A percentile compares a stretch with the other conserved stretches of the same genome.
Conservation (phyloP, 2,888 invertebrate species). For the Eucriotettix oculatus region DNA sequence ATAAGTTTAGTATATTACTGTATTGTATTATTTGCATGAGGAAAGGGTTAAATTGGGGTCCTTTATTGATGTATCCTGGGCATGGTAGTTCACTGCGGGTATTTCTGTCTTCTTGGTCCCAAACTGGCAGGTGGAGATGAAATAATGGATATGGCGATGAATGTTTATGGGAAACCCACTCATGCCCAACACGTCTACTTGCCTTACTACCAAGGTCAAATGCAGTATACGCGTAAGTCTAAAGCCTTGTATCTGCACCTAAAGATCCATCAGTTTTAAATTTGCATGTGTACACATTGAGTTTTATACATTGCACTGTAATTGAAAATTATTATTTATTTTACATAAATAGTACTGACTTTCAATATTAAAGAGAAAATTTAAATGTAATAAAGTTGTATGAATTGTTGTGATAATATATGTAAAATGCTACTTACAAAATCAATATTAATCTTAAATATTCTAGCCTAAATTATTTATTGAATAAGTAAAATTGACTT, state of each 20-base stretch:
- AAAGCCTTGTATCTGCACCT: neutral
- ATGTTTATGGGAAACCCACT: conserved; percentile 30
- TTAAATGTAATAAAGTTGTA: too few species aligned
- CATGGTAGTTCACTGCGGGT: neutral
- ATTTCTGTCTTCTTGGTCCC: conserved; percentile 1
- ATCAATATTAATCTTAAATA: too few species aligned
- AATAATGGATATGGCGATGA: conserved; percentile 19
- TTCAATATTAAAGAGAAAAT: too few species aligned
- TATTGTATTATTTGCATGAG: too few species aligned
- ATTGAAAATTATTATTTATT: too few species aligned
- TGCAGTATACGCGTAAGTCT: conserved; percentile 20
- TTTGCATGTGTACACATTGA: neutral
- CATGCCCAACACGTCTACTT: conserved; percentile 35
- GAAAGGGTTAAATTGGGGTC: neutral
- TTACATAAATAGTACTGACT: too few species aligned
- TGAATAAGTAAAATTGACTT: too few species aligned
- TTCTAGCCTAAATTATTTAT: too few species aligned
- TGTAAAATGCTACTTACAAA: too few species aligned
- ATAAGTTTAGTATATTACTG: too few species aligned
- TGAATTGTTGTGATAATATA: too few species aligned
- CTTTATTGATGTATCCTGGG: neutral
- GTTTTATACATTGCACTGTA: neutral
- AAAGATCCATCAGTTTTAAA: neutral
- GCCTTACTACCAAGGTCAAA: conserved; percentile 34
- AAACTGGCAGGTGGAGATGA: conserved; percentile 19